These are phyloP conservation scores for Halichoerus grypus DNA, from an alignment of 2,113 vertebrate genomes.

Conservation along the genomic window DNA sequence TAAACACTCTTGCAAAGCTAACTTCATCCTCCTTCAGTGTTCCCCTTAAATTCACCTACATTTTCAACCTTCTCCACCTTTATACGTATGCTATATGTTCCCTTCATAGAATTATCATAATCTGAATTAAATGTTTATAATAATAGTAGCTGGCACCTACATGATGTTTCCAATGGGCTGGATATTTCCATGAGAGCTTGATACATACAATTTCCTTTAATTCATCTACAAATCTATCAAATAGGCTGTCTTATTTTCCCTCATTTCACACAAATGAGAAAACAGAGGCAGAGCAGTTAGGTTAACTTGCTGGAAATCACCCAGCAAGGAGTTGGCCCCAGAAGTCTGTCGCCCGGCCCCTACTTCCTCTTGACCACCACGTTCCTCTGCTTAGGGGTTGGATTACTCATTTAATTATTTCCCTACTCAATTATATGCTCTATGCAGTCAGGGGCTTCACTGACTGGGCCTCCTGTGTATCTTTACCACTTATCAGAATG, in stretches of 20 bases:
- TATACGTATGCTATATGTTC: background rate
- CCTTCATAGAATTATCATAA: background rate
- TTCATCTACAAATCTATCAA: background rate
- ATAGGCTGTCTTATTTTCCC: background rate
- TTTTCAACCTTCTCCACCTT: background rate
- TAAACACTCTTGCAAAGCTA: background rate
- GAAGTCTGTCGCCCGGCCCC: background rate
- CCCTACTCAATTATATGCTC: background rate
- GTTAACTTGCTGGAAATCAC: background rate
- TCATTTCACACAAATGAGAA: background rate
- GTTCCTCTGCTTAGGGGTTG: background rate
- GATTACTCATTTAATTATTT: background rate
- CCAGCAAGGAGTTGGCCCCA: background rate
- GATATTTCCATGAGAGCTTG: background rate
- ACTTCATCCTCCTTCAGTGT: background rate
- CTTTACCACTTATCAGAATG: background rate
- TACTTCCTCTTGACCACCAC: background rate
- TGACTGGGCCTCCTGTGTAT: background rate
- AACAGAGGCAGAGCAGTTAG: background rate
- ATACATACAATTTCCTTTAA: background rate
- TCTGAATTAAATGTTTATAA: background rate
- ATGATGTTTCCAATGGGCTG: background rate
- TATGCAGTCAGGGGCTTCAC: background rate
- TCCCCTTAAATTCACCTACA: background rate
- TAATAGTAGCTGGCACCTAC: background rate